phyloP scores from a whole-genome alignment of 2,888 invertebrate species.

The Platypus cylindrus region DNA sequence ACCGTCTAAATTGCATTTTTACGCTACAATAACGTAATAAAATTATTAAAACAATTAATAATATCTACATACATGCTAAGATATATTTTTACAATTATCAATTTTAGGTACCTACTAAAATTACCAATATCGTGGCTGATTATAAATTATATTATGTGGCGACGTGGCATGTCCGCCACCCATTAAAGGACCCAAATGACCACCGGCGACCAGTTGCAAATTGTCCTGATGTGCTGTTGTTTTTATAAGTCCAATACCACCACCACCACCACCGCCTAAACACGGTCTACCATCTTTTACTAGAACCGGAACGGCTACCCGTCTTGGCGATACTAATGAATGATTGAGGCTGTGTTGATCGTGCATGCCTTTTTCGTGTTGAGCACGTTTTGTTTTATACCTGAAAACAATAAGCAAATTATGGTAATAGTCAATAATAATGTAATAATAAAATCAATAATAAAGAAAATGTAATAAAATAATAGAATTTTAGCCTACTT shows the following conservation, averaged over 20 bases:
- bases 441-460: too few species aligned
- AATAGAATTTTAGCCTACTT: too few species aligned
- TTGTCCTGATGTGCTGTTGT: constrained; percentile 31
- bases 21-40: too few species aligned
- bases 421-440: too few species aligned
- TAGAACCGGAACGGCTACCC: constrained; percentile 88
- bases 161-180: constrained; percentile 28
- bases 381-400: constrained; percentile 97
- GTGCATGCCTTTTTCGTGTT: constrained; percentile 78
- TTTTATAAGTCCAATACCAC: too few species aligned
- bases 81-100: too few species aligned
- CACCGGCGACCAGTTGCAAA: constrained; percentile 22
- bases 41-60: too few species aligned
- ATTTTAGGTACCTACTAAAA: constrained; percentile 15
- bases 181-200: constrained; percentile 24
- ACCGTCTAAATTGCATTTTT: too few species aligned
- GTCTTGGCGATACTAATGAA: constrained; percentile 61
- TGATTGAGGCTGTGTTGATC: constrained; percentile 39
- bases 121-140: constrained; percentile 34
- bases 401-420: too few species aligned
- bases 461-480: too few species aligned
- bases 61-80: too few species aligned
- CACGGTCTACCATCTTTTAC: constrained; percentile 93
- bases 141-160: constrained; percentile 35
- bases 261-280: constrained; percentile 48